Conservation (phyloP, 2,888 invertebrate species). For the Cryptocephalus moraei region DNA sequence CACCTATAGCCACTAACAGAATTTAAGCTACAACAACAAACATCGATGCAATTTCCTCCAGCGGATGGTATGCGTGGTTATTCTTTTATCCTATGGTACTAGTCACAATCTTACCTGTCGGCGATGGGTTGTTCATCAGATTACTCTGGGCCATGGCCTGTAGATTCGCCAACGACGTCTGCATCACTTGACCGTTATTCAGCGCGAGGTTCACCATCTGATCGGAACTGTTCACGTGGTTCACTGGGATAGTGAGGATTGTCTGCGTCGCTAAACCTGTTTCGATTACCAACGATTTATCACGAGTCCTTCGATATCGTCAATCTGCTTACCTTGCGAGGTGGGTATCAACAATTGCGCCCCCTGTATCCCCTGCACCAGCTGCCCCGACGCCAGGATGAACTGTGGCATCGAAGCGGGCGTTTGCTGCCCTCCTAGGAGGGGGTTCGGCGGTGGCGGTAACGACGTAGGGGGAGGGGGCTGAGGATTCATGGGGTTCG, state of each 20-base stretch:
- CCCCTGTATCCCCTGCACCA: constrained; percentile 87
- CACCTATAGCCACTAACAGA: too few species aligned
- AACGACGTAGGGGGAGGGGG: constrained; percentile 17
- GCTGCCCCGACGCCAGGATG: constrained; percentile 82
- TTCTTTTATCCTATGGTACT: too few species aligned
- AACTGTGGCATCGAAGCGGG: constrained; percentile 81
- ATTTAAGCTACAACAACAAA: too few species aligned
- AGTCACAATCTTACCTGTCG: constrained; percentile 3
- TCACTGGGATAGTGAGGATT: constrained; percentile 89
- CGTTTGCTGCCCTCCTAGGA: constrained; percentile 46
- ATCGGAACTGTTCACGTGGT: constrained; percentile 65
- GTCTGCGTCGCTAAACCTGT: constrained; percentile 91
- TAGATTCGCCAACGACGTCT: constrained; percentile 71
- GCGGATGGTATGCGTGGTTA: too few species aligned
- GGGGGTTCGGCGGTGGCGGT: constrained; percentile 37
- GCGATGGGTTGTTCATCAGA: constrained; percentile 31
- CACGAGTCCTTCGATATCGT: background rate
- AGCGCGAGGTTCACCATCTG: constrained; percentile 72
- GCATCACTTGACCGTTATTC: constrained; percentile 77
- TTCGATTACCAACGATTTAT: background rate
- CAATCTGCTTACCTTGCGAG: constrained; percentile 39
- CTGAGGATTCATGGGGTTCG: constrained; percentile 17
- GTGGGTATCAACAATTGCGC: constrained; percentile 92
- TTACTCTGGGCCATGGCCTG: constrained; percentile 68
- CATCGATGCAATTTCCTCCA: too few species aligned